A percentile compares a stretch with the other conserved stretches of the same genome.
These are phyloP conservation scores for Cyrtodaria siliqua DNA, from an alignment of 2,888 invertebrate genomes.

Conservation along the genomic window DNA sequence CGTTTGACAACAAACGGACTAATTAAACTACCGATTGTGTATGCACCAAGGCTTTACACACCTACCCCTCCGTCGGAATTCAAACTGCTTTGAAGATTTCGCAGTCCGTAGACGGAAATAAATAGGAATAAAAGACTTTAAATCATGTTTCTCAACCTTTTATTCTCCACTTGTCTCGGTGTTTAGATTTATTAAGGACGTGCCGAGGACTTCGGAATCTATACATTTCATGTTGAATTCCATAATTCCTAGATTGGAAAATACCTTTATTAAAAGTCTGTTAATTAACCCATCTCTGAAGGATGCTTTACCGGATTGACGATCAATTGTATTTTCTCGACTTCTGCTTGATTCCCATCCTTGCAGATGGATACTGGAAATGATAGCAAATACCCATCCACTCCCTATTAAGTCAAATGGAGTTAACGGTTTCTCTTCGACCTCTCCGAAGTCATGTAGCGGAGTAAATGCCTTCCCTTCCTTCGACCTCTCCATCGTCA, in stretches of 20 bases:
- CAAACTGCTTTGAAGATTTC: slow-evolving; percentile 84
- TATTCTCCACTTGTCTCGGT: slow-evolving; percentile 25
- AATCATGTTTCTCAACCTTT: slow-evolving; percentile 79
- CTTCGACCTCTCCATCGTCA: slow-evolving; percentile 9
- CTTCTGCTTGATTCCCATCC: slow-evolving; percentile 10
- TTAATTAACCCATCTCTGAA: slow-evolving; percentile 5
- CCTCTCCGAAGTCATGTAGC: too few relatives aligned
- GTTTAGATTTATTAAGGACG: not conserved
- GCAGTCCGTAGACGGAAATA: slow-evolving; percentile 78
- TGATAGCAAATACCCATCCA: slow-evolving; percentile 64
- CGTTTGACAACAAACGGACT: slow-evolving; percentile 81
- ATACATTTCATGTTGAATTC: slow-evolving; percentile 13
- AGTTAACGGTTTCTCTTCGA: slow-evolving; percentile 15
- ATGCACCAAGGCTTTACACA: slow-evolving; percentile 78
- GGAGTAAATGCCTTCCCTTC: not conserved
- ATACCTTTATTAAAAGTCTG: slow-evolving; percentile 24
- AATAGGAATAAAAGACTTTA: slow-evolving; percentile 77
- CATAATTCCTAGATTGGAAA: slow-evolving; percentile 30
- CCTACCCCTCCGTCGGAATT: slow-evolving; percentile 82
- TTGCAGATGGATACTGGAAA: slow-evolving; percentile 49
- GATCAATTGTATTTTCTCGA: slow-evolving; percentile 23
- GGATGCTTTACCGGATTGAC: slow-evolving; percentile 13
- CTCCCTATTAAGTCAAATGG: slow-evolving; percentile 46
- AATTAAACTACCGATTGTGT: slow-evolving; percentile 81
- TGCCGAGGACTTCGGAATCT: slow-evolving; percentile 2